Evolutionary conservation across 2,888 invertebrate species (phyloP).

Genomic region (Lordiphosa andalusiaca): DNA sequence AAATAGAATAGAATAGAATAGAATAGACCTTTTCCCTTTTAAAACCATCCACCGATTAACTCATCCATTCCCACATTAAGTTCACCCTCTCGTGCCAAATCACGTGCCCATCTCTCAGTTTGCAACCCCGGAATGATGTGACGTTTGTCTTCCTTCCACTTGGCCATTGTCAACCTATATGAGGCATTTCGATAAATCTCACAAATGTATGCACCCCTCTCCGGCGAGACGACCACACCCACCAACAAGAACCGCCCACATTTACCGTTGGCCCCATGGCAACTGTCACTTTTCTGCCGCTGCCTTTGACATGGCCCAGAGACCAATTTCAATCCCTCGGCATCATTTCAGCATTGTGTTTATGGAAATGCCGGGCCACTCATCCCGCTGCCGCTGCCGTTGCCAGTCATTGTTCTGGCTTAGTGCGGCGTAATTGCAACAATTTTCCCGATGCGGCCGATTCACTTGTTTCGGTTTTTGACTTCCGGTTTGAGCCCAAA

Average conservation of each 20-base stretch:
- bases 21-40: too few relatives aligned
- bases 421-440: constrained; percentile 68
- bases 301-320: constrained; percentile 48
- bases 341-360: constrained; percentile 67
- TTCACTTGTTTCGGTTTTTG: constrained; percentile 51
- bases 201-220: constrained; percentile 71
- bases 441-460: constrained; percentile 55
- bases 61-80: too few relatives aligned
- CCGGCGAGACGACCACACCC: constrained; percentile 11
- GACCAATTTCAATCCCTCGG: constrained; percentile 13
- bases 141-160: constrained; percentile 10
- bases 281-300: constrained; percentile 62
- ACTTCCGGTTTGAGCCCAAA: constrained; percentile 40
- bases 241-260: constrained; percentile 17
- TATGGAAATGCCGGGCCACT: constrained; percentile 62
- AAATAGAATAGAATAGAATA: too few relatives aligned
- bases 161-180: constrained; percentile 28
- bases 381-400: constrained; percentile 2
- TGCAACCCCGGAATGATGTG: constrained; percentile 5
- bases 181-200: constrained; percentile 72
- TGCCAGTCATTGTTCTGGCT: constrained; percentile 21
- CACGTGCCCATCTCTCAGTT: background rate
- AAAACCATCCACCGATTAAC: too few relatives aligned
- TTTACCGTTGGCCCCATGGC: constrained; percentile 33
- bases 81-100: background rate